Percentiles rank a stretch among this genome's conserved stretches.
Conservation (phyloP, 2,888 invertebrate species). For the Diaprepes abbreviatus region DNA sequence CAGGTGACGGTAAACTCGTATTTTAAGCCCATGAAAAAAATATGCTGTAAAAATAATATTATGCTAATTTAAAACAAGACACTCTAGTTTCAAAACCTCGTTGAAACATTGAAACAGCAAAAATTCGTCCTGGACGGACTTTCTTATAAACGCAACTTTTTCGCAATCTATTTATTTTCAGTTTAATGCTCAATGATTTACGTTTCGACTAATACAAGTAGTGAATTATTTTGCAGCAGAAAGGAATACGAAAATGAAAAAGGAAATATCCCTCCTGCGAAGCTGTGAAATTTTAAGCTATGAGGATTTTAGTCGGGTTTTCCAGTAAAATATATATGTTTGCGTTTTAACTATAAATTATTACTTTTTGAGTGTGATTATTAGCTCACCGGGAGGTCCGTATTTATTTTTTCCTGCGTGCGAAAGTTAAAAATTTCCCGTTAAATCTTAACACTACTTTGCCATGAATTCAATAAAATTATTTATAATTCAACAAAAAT, state of each 20-base stretch:
- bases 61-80: too few relatives aligned
- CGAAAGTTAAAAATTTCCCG: too few relatives aligned
- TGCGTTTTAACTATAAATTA: not conserved
- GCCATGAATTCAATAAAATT: too few relatives aligned
- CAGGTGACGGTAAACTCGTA: too few relatives aligned
- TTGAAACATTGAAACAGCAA: constrained; percentile 18
- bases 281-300: constrained; percentile 9
- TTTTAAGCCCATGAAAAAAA: too few relatives aligned
- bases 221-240: constrained; percentile 29
- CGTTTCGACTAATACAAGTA: constrained; percentile 35
- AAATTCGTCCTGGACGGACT: constrained; percentile 28
- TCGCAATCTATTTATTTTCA: constrained; percentile 34
- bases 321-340: not conserved
- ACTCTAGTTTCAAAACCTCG: constrained; percentile 5
- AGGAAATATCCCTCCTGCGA: constrained; percentile 17
- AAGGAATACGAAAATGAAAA: constrained; percentile 16
- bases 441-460: too few relatives aligned
- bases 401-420: too few relatives aligned
- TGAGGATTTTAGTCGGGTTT: not conserved
- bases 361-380: not conserved
- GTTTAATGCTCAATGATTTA: constrained; percentile 37
- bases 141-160: constrained; percentile 31
- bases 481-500: too few relatives aligned
- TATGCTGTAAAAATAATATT: too few relatives aligned
- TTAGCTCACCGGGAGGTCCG: too few relatives aligned